A percentile compares a stretch with the other conserved stretches of the same genome.
phyloP scores from a whole-genome alignment of 2,888 invertebrate genomes.

The Escarpia spicata region DNA sequence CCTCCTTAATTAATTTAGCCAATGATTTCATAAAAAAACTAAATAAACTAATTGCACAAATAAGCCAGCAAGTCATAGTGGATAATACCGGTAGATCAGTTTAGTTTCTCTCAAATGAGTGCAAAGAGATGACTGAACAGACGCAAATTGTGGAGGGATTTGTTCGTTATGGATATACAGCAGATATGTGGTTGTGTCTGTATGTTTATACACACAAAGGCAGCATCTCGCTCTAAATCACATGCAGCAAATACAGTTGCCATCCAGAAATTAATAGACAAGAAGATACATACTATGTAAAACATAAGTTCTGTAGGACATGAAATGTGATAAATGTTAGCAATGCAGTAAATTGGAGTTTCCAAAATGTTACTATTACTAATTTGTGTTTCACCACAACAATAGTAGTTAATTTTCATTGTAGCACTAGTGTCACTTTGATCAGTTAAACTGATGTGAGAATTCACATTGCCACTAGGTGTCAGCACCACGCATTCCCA shows the following conservation, averaged over 20 bases:
- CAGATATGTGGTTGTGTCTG: too few relatives aligned
- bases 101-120: too few relatives aligned
- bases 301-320: background rate
- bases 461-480: background rate
- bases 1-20: conserved; percentile 28
- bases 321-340: background rate
- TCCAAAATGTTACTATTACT: background rate
- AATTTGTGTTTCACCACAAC: background rate
- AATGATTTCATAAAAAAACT: background rate
- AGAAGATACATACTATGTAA: background rate
- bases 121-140: too few relatives aligned
- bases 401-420: background rate
- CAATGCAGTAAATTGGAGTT: background rate
- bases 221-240: background rate
- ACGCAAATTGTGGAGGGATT: background rate
- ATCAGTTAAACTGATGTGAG: background rate
- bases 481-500: background rate
- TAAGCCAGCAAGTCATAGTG: too few relatives aligned
- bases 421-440: background rate
- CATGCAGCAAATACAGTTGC: background rate
- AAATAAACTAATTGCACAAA: too few relatives aligned
- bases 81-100: too few relatives aligned
- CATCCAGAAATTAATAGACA: background rate
- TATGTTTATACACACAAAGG: background rate
- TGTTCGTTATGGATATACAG: background rate